These are phyloP conservation scores for Myripristis murdjan DNA, from an alignment of 2,797 vertebrate genomes.

Conservation along the genomic window DNA sequence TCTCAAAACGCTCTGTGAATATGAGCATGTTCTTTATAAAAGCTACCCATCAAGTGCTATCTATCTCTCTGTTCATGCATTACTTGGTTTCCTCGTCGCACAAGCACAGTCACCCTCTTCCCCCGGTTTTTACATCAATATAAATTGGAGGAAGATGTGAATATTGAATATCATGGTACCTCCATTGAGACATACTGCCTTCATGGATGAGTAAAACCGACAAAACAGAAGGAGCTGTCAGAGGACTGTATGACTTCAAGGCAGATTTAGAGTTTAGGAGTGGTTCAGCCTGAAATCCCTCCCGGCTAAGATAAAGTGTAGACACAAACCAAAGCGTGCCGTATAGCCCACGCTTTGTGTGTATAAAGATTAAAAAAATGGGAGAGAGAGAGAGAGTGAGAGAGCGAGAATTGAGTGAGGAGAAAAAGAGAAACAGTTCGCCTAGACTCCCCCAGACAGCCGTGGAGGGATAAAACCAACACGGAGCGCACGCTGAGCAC, in stretches of 20 bases:
- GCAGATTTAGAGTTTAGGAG: conserved; percentile 80
- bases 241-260: conserved; percentile 76
- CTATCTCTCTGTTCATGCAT: conserved; percentile 47
- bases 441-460: conserved; percentile 65
- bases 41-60: conserved; percentile 30
- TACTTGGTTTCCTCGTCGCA: conserved; percentile 50
- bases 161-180: conserved; percentile 71
- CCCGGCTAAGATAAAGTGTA: conserved; percentile 75
- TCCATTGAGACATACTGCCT: conserved; percentile 73
- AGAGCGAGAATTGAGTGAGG: conserved; percentile 44
- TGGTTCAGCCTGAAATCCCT: conserved; percentile 78
- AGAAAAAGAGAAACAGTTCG: conserved; percentile 45
- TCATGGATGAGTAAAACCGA: conserved; percentile 78
- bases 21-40: conserved; percentile 10
- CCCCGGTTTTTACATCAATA: conserved; percentile 52
- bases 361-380: conserved; percentile 69
- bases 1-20: conserved; percentile 7
- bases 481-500: conserved; percentile 67
- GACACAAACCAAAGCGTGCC: conserved; percentile 70
- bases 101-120: conserved; percentile 50
- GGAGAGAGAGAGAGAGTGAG: conserved; percentile 3
- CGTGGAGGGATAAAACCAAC: conserved; percentile 74
- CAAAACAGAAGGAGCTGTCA: conserved; percentile 75
- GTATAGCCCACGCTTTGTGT: conserved; percentile 74
- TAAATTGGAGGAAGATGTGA: conserved; percentile 69